Evolutionary conservation across 2,888 invertebrate genomes (phyloP).

Genomic region (Cheilosia vernalis): DNA sequence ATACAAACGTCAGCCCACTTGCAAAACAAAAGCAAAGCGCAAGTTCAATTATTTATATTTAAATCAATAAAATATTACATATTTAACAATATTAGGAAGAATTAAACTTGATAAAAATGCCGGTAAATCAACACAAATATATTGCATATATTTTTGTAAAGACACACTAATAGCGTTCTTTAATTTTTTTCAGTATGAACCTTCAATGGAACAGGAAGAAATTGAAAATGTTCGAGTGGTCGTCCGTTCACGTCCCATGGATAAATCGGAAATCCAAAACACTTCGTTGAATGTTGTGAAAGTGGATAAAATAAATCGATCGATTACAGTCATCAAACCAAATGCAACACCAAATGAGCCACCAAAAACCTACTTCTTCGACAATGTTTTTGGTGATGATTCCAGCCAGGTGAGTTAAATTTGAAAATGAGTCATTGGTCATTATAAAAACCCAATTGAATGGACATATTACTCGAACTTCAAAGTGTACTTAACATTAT

Average conservation of each 20-base stretch:
- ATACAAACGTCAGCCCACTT: constrained; percentile 25
- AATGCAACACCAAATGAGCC: constrained; percentile 89
- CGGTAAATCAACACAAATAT: constrained; percentile 35
- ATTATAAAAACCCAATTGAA: not conserved
- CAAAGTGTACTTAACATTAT: not conserved
- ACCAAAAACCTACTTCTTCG: constrained; percentile 96
- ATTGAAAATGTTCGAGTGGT: constrained; percentile 98
- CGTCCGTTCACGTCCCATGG: constrained; percentile 96
- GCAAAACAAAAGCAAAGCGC: constrained; percentile 53
- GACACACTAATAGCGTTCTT: not conserved
- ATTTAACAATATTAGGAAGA: not conserved
- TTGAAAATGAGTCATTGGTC: constrained; percentile 8
- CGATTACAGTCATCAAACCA: constrained; percentile 91
- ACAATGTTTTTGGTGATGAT: constrained; percentile 94
- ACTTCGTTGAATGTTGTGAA: constrained; percentile 89
- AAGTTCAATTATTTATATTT: constrained; percentile 21
- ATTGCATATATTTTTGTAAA: not conserved
- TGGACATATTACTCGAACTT: not conserved
- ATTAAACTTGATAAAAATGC: constrained; percentile 42
- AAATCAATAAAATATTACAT: constrained; percentile 50
- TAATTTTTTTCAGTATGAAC: constrained; percentile 47
- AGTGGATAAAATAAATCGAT: constrained; percentile 90
- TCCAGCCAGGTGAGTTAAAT: constrained; percentile 83
- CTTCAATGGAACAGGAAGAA: constrained; percentile 84
- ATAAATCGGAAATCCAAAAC: constrained; percentile 90